These are phyloP conservation scores for Leucoraja ocellata DNA, from an alignment of 2,797 vertebrate genomes.

Conservation along the genomic window DNA sequence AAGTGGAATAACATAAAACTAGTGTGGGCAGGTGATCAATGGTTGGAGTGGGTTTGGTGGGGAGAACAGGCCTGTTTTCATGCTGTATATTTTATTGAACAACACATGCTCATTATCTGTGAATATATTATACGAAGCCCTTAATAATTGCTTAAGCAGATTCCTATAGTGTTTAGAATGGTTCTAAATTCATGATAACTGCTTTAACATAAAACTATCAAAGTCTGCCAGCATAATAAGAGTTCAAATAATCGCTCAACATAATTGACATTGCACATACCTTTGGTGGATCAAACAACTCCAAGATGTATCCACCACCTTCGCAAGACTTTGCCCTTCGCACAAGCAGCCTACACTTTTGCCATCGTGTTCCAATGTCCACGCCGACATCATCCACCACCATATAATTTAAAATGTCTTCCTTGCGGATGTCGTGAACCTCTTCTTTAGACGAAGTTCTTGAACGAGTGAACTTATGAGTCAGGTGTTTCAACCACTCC, in stretches of 20 bases:
- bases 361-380: slow-evolving; percentile 78
- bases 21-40: no score
- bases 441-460: slow-evolving; percentile 62
- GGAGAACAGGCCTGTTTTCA: no score
- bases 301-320: slow-evolving; percentile 65
- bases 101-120: not conserved
- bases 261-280: slow-evolving; percentile 55
- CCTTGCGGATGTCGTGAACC: slow-evolving; percentile 67
- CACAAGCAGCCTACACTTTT: slow-evolving; percentile 81
- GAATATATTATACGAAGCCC: not conserved
- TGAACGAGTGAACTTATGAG: slow-evolving; percentile 56
- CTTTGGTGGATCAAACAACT: slow-evolving; percentile 93
- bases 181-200: not conserved
- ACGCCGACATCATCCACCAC: slow-evolving; percentile 81
- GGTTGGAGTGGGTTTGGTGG: no score
- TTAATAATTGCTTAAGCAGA: not conserved
- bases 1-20: no score
- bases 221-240: not conserved
- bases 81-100: no score
- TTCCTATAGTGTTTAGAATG: not conserved
- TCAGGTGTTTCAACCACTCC: slow-evolving; percentile 41
- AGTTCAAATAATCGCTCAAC: not conserved
- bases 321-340: slow-evolving; percentile 55
- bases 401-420: slow-evolving; percentile 76
- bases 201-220: not conserved